Conservation (phyloP, 2,888 invertebrate species). For the Lithophane leautieri region DNA sequence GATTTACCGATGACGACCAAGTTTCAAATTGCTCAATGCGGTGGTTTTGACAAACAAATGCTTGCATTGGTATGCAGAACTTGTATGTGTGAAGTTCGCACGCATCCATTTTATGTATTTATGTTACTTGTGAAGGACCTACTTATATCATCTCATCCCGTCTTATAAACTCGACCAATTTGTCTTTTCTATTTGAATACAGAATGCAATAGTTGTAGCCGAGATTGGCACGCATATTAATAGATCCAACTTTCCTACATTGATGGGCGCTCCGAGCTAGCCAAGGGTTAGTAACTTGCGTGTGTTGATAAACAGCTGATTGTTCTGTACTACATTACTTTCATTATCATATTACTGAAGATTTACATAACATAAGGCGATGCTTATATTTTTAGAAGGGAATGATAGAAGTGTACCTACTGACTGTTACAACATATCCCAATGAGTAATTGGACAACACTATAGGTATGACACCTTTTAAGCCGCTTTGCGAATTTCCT, state of each 20-base stretch:
- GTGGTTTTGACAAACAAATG: slow-evolving; percentile 22
- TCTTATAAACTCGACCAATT: neutral
- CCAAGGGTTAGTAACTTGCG: slow-evolving; percentile 37
- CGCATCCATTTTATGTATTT: neutral
- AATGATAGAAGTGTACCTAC: neutral
- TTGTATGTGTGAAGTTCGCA: neutral
- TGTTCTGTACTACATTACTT: slow-evolving; percentile 6
- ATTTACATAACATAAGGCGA: slow-evolving; percentile 9
- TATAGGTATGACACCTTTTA: neutral
- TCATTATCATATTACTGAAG: slow-evolving; percentile 6
- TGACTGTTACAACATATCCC: neutral
- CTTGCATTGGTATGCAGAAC: slow-evolving; percentile 1
- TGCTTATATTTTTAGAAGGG: neutral
- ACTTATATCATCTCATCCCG: neutral
- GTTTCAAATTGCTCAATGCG: slow-evolving; percentile 18
- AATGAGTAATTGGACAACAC: neutral
- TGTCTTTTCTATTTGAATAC: slow-evolving; percentile 1
- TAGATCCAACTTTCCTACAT: neutral
- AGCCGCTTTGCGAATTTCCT: neutral
- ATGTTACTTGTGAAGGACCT: neutral
- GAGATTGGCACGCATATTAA: neutral
- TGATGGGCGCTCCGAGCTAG: slow-evolving; percentile 1
- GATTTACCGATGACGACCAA: slow-evolving; percentile 15
- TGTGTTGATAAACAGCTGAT: slow-evolving; percentile 28
- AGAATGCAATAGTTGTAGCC: neutral